A percentile compares a stretch with the other conserved stretches of the same genome.
phyloP scores from a whole-genome alignment of 2,888 invertebrate species.

The Embidobia sp. region DNA sequence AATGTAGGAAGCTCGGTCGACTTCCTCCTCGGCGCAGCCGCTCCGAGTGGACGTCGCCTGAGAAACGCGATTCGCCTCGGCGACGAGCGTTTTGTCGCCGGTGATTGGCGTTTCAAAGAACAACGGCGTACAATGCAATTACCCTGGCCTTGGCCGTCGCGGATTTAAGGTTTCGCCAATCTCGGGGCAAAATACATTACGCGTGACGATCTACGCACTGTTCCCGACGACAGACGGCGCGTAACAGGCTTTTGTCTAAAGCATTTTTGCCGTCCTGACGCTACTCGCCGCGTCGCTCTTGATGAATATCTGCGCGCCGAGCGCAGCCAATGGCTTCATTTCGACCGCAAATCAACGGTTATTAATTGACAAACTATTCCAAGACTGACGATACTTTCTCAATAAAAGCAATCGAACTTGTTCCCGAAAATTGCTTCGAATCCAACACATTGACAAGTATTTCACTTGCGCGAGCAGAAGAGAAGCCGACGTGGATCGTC shows the following conservation, averaged over 20 bases:
- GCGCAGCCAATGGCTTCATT: slow-evolving; percentile 46
- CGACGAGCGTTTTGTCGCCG: slow-evolving; percentile 80
- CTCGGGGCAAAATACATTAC: slow-evolving; percentile 58
- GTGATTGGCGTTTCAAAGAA: slow-evolving; percentile 81
- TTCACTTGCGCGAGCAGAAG: too few relatives aligned
- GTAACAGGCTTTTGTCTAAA: slow-evolving; percentile 56
- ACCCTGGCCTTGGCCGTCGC: slow-evolving; percentile 76
- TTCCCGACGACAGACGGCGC: slow-evolving; percentile 43
- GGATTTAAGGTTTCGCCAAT: slow-evolving; percentile 65
- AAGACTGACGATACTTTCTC: too few relatives aligned
- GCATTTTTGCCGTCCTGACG: slow-evolving; percentile 39
- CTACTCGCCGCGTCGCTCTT: too few relatives aligned
- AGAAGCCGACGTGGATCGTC: too few relatives aligned
- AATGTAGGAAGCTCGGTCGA: slow-evolving; percentile 41
- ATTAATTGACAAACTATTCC: slow-evolving; percentile 18
- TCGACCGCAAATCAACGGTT: slow-evolving; percentile 26
- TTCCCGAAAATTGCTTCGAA: too few relatives aligned
- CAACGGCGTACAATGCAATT: slow-evolving; percentile 81
- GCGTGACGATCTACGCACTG: slow-evolving; percentile 59
- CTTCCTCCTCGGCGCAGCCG: slow-evolving; percentile 65
- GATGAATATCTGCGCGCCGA: slow-evolving; percentile 39
- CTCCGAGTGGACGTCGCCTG: slow-evolving; percentile 37
- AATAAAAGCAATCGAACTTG: too few relatives aligned
- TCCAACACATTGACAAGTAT: too few relatives aligned
- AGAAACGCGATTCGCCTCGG: slow-evolving; percentile 73